Evolutionary conservation across 2,888 invertebrate genomes (phyloP), one percentile per base, ranked within the genome.

Genomic region (Salpingus planirostris): DNA sequence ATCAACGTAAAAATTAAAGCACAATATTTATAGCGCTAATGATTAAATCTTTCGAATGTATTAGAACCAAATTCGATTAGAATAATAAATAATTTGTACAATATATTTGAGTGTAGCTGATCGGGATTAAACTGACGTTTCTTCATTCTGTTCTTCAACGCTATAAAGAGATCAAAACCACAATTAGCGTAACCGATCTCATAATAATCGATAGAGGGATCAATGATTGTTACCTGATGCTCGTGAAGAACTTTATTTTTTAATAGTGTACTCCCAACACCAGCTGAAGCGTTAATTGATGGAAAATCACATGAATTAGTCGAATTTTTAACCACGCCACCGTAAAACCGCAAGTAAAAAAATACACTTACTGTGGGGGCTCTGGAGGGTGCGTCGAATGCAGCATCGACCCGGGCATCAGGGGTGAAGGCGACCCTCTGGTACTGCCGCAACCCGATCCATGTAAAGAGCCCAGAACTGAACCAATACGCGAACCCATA

Each of bases 241-340:
- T 10, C 8, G 8, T 5, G 5, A 7, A 23, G 10, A 23, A 11
- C 27, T 13, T 56, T 56, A 57, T 44, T 62, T 59, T 48, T 62
- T 61, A 55, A 57, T 53, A 41, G 54, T 50, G 47, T 65, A 64
- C 47, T 61, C 63, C 65, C 65, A 64, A 61, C 63, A 64, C 65
- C 65, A 64, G 52, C 64, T 65, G 55, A 24, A 28, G 10, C 32
- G 21, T 37, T 28, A 36, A 7, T 36, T 35, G 34, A 33, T 30
- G 24, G 33, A 34, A n/a, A 24, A 33, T 23, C 32, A 18, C 24
- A 27, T 29, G 27, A 24, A 22, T 33, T 11, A 28, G 15, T 30
- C 13, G 26, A 7, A 14, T 2, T 8, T 11, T 21, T 6, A 11
- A 11, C n/a, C n/a, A n/a, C n/a, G n/a, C n/a, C n/a, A n/a, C n/a